Base-by-base conservation (phyloP, 2,797 vertebrate genomes). In the Otolemur crassicaudatus region DNA sequence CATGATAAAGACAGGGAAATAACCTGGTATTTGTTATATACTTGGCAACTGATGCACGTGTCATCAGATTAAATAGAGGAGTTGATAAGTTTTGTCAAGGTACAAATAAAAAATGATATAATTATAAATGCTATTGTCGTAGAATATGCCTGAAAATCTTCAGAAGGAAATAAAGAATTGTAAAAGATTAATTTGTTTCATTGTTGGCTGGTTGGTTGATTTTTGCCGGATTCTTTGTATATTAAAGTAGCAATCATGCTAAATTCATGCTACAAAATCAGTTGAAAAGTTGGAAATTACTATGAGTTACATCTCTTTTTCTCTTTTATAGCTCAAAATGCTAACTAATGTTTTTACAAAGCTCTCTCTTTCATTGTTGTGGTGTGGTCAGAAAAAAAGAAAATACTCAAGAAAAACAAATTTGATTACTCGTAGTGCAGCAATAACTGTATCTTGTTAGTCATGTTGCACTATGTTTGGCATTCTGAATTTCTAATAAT, bases 81-180 rank as follows among this genome's bases (percentile, higher is more conserved):
- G 87, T 79, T 88, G 94, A 86, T 94, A 91, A 69, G 22, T 56
- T 95, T 95, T 82, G 49, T 96, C 80, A 91, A 84, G 94, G 83
- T 49, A 19, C 27, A 91, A 79, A 91, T 86, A 75, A 94, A 94
- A 94, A 77, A 89, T 60, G 56, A 34, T 83, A 86, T 94, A 92
- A 91, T 94, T 83, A 70, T 73, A 83, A 95, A 67, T 91, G 13
- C 5, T 85, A 0, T 91, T 92, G 43, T 81, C 80, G 90, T 65
- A 91, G 80, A 84, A 87, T 31, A 65, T 93, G 72, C 80, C 84
- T 85, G 75, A 79, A 97, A 83, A 81, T 61, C 65, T 96, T 95
- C 87, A 80, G 67, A 93, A 95, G 72, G 53, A 98, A 95, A 61
- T 61, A 58, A 69, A 69, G 46, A 89, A 84, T 84, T 88, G 27